phyloP scores from a whole-genome alignment of 2,113 vertebrate species.

The Orycteropus afer region DNA sequence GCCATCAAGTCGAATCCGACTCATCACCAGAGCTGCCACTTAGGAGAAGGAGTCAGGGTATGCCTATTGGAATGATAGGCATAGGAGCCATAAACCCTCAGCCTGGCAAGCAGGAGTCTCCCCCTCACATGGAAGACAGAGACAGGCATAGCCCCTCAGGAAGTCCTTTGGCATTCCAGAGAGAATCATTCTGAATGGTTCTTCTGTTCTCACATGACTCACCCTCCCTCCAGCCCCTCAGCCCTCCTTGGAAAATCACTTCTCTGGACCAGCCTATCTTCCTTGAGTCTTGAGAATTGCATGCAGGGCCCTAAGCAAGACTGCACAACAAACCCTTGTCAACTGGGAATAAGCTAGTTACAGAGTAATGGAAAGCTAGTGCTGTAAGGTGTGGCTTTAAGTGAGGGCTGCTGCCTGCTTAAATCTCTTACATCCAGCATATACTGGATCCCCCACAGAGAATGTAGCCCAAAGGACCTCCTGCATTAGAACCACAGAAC shows the following conservation, averaged over 20 bases:
- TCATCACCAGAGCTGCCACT: too few species aligned
- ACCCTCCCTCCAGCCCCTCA: background rate
- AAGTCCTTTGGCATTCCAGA: background rate
- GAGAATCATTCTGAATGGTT: background rate
- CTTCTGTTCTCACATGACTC: background rate
- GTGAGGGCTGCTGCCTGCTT: background rate
- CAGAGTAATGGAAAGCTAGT: background rate
- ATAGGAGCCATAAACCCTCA: background rate
- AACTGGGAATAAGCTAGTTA: background rate
- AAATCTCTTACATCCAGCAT: background rate
- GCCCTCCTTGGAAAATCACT: background rate
- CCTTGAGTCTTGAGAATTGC: background rate
- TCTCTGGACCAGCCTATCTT: too few species aligned
- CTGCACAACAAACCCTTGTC: background rate
- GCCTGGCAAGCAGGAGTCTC: background rate
- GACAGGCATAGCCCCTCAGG: too few species aligned
- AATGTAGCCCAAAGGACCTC: background rate
- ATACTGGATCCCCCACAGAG: fast-evolving
- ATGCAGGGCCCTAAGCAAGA: background rate
- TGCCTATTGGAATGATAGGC: fast-evolving
- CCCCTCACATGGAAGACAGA: background rate
- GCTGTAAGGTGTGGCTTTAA: background rate
- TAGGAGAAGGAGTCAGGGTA: background rate
- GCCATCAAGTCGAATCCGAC: too few species aligned
- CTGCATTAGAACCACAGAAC: background rate